A percentile compares a stretch with the other conserved stretches of the same genome.
Evolutionary conservation across 2,797 vertebrate species (phyloP).

Genomic region (Sarcoramphus papa): DNA sequence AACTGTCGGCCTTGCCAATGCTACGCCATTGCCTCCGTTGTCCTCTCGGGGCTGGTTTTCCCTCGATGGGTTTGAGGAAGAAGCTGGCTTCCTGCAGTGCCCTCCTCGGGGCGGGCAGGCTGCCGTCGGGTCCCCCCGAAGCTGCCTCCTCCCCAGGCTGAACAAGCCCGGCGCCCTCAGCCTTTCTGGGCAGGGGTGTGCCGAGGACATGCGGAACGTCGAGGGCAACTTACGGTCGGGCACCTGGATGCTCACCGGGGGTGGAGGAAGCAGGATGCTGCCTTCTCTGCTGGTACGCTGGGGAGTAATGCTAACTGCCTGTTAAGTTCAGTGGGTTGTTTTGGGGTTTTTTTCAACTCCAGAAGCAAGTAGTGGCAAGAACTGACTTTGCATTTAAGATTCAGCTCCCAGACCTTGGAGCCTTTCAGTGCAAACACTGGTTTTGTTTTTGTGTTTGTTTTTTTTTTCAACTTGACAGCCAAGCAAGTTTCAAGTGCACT

Average conservation of each 20-base stretch:
- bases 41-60: rapidly evolving
- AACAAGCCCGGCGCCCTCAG: not conserved
- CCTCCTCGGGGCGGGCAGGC: rapidly evolving
- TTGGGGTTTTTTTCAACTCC: not conserved
- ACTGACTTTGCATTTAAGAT: not conserved
- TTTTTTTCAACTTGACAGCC: not conserved
- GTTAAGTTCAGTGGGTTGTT: not conserved
- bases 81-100: not conserved
- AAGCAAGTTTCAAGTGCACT: slow-evolving; percentile 47
- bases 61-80: rapidly evolving
- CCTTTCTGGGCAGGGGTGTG: not conserved
- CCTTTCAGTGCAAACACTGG: slow-evolving; percentile 17
- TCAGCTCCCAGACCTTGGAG: not conserved
- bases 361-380: not conserved
- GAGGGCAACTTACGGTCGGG: rapidly evolving
- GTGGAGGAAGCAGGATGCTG: not conserved
- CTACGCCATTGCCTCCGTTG: not conserved
- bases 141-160: not conserved
- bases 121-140: not conserved
- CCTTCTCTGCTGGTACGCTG: not conserved
- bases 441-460: not conserved
- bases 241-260: rapidly evolving
- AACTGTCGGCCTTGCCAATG: rapidly evolving
- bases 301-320: not conserved
- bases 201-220: rapidly evolving